Base-by-base conservation (phyloP, 2,888 invertebrate species). In the Branchipolynoe longqiensis region DNA sequence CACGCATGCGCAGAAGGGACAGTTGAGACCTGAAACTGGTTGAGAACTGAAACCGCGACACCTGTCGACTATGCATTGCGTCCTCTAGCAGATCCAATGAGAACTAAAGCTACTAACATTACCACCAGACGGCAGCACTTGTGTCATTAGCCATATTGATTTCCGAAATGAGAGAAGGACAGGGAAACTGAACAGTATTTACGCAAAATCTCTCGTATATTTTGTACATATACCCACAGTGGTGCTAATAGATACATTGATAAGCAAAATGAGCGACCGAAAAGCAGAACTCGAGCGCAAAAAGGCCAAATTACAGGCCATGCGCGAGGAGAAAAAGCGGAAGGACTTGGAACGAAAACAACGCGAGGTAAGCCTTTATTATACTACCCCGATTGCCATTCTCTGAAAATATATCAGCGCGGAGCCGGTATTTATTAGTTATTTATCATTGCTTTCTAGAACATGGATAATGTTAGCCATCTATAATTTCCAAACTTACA, bases 261-360 rank as follows among this genome's bases (percentile, higher is more conserved):
- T 73, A 14, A 33, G 6, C 81, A 87, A 56, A 36, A 90, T 89
- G 89, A 85, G 89, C 56, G 91, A 91, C 89, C 90, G 93, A 88
- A 93, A 93, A 87, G 91, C 92, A 33, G 93, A 94, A 83, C 88
- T 94, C 59, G 93, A 93, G 88, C 86, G 92, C 14, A 94, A 94
- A 89, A 93, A 94, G 87, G 92, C 91, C 85, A 92, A 91, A 85
- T 89, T 94, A 12, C 93, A 93, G 90, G 91, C 92, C 88, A 93
- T 94, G 91, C 89, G 93, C 82, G 91, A 91, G 82, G 93, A 93
- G 84, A 90, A 92, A 86, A 91, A 91, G 84, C 91, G 92, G 85
- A 93, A 93, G 88, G 92, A 93, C 59, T 89, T 91, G 74, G 90
- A 87, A 58, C 59, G 59, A 82, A 82, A 74, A 78, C 73, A 74